Evolutionary conservation across 64 coral and sea anemone genomes (phyloP), one percentile per base, ranked within the genome.

Genomic region (Trachythela sp.): DNA sequence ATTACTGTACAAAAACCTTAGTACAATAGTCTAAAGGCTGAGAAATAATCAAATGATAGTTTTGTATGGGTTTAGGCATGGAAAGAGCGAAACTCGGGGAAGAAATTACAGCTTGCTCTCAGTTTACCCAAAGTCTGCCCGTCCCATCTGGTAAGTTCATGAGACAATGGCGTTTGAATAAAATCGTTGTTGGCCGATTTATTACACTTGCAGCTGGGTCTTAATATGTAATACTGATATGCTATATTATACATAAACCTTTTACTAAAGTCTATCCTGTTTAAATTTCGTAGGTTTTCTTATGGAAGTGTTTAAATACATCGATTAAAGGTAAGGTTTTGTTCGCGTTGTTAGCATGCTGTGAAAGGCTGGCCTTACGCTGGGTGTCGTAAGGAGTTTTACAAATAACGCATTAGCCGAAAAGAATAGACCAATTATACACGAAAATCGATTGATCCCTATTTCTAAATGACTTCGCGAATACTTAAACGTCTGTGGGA

Each of bases 371-470:
- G 33, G 75, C 33, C 75, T 39, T 80, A 29, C 15, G 7, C 13
- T 30, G 20, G 75, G 75, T 80, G 75, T 80, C 75, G 75, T 80
- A 80, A 80, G 75, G 75, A 80, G 75, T 80, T 39, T 30, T 80
- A 39, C 75, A 80, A 80, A 39, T 39, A 80, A 80, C 75, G 37
- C 37, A 80, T 80, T 80, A 80, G 33, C 33, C 75, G 75, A 80
- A 39, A 80, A 80, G 75, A 80, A 80, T 80, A 80, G 75, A 80
- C 75, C 75, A 80, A 80, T 80, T 80, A 80, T 39, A 80, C 33
- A 17, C 33, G 32, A 80, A 80, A 80, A 35, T 80, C 33, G 13
- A 80, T 80, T 80, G 75, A 80, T 37, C 37, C 31, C 33, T 80
- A 39, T 80, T 80, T 20, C 75, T 80, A 13, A 36, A 68, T 31